Base-by-base conservation (phyloP, 2,113 vertebrate species). In the Oryzias curvinotus region DNA sequence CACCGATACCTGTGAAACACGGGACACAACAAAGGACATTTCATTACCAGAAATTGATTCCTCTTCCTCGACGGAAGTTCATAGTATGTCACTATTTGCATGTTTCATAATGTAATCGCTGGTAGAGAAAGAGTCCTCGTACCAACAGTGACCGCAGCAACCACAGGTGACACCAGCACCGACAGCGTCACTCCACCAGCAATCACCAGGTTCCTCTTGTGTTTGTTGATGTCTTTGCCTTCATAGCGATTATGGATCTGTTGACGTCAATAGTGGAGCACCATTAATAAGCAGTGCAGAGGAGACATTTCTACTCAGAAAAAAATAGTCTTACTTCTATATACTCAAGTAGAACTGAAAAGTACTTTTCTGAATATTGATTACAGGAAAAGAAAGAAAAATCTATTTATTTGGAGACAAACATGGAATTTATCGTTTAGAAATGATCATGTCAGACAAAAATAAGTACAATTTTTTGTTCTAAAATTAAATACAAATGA, bases 241-340 rank as follows among this genome's bases (percentile, higher is more conserved):
- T 99, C 96, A 0, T 98, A 98, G 52, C 96, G 96, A 85, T 95
- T 98, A 78, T 98, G 95, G 83, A 99, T 99, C 97, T 99, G 87
- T 65, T 21, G 57, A 46, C 14, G 16, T 16, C 52, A 42, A 44
- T 55, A 15, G 21, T 41, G 47, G n/a, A 14, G 19, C 28, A 47
- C 2, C 14, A 28, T 58, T 48, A 52, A 66, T 12, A 21, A 36
- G 36, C 36, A 36, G 36, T 10, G 10, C 30, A 10, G 30, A 2
- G 7, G 12, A 12, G 6, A 30, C 1, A 30, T 30, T 30, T 30
- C 28, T 7, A 30, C 6, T 6, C 6, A 2, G 7, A 30, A 5
- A 28, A 28, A 28, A 28, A 7, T 28, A 28, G 7, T 7, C 5
- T 5, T 28, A 5, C 26, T 28, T 28, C 5, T 7, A 8, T 30